Evolutionary conservation across 2,113 vertebrate genomes (phyloP).

Genomic region (human): DNA sequence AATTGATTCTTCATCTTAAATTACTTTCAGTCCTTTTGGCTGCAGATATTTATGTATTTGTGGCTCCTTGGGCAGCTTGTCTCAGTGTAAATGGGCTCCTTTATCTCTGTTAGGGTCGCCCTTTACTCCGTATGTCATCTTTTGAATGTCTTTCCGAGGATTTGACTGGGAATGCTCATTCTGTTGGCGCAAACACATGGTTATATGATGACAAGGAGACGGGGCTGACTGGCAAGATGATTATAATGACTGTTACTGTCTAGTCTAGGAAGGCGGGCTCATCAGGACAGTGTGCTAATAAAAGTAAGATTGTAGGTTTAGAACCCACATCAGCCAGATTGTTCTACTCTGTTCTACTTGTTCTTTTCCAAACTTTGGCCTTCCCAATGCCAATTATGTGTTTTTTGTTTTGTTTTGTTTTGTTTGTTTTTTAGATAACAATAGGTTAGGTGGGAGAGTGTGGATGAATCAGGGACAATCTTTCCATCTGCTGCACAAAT

Average conservation of each 20-base stretch:
- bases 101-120: background rate
- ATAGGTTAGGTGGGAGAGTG: background rate
- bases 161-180: background rate
- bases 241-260: background rate
- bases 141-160: constrained; percentile 5
- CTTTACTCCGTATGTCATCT: background rate
- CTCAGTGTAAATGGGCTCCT: background rate
- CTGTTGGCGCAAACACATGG: background rate
- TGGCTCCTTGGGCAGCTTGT: background rate
- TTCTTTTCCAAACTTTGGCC: background rate
- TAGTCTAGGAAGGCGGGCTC: background rate
- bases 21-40: background rate
- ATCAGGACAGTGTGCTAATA: background rate
- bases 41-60: background rate
- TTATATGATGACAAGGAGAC: background rate
- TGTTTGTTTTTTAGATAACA: background rate
- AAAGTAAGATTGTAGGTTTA: background rate
- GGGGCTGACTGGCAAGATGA: background rate
- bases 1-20: background rate
- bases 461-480: background rate
- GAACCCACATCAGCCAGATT: background rate
- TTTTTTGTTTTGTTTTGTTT: no score
- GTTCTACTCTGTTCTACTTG: background rate
- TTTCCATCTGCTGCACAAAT: background rate
- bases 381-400: background rate